phyloP scores from a whole-genome alignment of 2,888 invertebrate species.

The Drosophila diplacantha region DNA sequence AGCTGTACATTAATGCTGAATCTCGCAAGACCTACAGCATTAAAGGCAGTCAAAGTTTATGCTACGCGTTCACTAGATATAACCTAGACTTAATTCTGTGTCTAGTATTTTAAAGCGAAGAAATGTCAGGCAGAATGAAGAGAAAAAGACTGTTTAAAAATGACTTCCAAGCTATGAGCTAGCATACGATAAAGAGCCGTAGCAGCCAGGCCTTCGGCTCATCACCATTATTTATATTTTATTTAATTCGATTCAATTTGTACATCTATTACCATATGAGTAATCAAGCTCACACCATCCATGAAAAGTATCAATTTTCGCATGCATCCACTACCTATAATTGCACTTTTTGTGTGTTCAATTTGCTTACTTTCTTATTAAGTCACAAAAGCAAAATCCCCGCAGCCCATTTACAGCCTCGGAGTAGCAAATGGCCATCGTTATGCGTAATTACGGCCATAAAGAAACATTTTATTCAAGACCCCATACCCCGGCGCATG shows the following conservation, averaged over 20 bases:
- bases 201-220: no score
- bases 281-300: neutral
- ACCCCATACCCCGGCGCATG: slow-evolving; percentile 36
- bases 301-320: slow-evolving; percentile 4
- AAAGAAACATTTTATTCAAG: slow-evolving; percentile 68
- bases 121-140: no score
- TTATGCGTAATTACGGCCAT: slow-evolving; percentile 57
- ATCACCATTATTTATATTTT: neutral
- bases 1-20: neutral
- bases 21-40: neutral
- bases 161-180: no score
- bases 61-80: neutral
- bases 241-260: neutral
- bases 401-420: slow-evolving; percentile 6
- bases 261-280: neutral
- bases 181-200: no score
- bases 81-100: no score
- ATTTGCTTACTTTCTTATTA: slow-evolving; percentile 31
- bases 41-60: no score
- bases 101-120: neutral
- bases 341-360: slow-evolving; percentile 7
- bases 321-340: slow-evolving; percentile 6
- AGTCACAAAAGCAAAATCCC: slow-evolving; percentile 26
- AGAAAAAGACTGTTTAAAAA: neutral
- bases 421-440: slow-evolving; percentile 44